Evolutionary conservation across 2,888 invertebrate species (phyloP).

Genomic region (Meteorus colon): DNA sequence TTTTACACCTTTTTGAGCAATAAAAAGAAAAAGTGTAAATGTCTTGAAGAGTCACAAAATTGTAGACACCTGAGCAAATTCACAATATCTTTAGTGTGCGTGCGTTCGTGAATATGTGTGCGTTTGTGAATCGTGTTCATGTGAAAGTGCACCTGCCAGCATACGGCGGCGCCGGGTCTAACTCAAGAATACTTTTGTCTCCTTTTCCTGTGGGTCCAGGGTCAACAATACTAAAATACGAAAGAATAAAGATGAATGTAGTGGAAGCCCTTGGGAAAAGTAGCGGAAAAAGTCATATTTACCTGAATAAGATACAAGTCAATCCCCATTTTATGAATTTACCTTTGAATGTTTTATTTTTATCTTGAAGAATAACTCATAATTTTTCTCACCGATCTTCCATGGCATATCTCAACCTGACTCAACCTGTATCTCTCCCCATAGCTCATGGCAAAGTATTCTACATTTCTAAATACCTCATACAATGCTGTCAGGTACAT

Average conservation of each 20-base stretch:
- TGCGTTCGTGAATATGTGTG: background rate
- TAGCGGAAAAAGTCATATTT: slow-evolving; percentile 31
- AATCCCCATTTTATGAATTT: background rate
- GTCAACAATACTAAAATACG: slow-evolving; percentile 32
- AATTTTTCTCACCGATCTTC: background rate
- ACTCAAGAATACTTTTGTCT: background rate
- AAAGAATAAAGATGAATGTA: slow-evolving; percentile 5
- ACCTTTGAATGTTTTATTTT: background rate
- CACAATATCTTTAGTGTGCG: background rate
- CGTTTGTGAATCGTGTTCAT: background rate
- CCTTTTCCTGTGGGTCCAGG: slow-evolving; percentile 34
- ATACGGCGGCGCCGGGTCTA: slow-evolving; percentile 1
- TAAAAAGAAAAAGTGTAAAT: slow-evolving; percentile 9
- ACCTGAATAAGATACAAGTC: slow-evolving; percentile 29
- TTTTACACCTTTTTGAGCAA: background rate
- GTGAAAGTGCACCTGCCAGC: slow-evolving; percentile 37
- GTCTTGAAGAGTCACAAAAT: slow-evolving; percentile 12
- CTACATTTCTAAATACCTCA: slow-evolving; percentile 8
- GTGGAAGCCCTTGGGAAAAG: slow-evolving; percentile 20
- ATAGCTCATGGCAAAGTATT: background rate
- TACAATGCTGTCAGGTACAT: background rate
- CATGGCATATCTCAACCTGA: background rate
- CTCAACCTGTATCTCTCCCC: background rate
- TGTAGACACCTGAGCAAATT: slow-evolving; percentile 32
- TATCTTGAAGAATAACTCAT: background rate